Conservation (phyloP, 2,113 vertebrate genomes). For the Fregetta grallaria region DNA sequence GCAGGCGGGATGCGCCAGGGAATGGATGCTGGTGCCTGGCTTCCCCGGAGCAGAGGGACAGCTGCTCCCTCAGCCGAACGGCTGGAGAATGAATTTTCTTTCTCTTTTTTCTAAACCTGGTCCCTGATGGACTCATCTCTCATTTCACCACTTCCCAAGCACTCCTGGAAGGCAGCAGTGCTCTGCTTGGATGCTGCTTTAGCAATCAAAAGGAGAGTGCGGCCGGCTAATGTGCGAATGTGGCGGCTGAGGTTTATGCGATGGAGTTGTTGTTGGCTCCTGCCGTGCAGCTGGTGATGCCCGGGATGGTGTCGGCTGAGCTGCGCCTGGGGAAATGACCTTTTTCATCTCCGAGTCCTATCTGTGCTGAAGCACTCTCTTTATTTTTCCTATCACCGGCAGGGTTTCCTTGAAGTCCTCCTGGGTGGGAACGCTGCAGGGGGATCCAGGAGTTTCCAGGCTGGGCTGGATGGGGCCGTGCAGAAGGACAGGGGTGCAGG, state of each 20-base stretch:
- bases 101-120: not conserved
- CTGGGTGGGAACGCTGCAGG: not conserved
- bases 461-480: not conserved
- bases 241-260: not conserved
- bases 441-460: not conserved
- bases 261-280: not conserved
- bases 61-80: not conserved
- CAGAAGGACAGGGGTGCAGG: not conserved
- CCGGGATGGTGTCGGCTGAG: not conserved
- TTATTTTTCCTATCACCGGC: not conserved
- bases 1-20: not conserved
- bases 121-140: not conserved
- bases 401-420: not conserved
- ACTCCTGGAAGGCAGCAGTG: not conserved
- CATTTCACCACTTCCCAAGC: not conserved
- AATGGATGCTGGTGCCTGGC: not conserved
- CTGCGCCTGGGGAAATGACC: not conserved
- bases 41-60: not conserved
- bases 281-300: not conserved
- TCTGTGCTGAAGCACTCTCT: not conserved
- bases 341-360: accelerated
- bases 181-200: not conserved
- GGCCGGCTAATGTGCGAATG: not conserved
- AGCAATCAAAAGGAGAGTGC: not conserved
- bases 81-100: not conserved